Evolutionary conservation across 2,888 invertebrate genomes (phyloP).

Genomic region (Pherbina coryleti): DNA sequence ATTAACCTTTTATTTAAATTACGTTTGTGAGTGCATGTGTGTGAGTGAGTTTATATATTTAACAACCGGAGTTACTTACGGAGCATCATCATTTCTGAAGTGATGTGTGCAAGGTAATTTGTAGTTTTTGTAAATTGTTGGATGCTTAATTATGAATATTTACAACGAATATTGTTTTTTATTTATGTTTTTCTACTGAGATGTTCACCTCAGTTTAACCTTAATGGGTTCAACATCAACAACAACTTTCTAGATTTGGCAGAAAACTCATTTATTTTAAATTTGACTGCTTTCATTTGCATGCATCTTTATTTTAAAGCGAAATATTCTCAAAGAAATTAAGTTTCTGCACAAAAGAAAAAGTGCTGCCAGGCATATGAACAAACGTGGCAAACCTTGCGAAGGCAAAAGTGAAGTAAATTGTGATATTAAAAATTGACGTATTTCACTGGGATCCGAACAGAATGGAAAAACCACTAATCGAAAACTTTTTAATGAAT

Average conservation of each 20-base stretch:
- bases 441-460: not conserved
- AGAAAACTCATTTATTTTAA: conserved; percentile 16
- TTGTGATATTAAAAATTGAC: conserved; percentile 1
- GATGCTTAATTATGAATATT: too few species aligned
- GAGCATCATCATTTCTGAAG: too few species aligned
- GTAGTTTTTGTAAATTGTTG: too few species aligned
- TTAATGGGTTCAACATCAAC: too few species aligned
- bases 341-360: not conserved
- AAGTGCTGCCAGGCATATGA: not conserved
- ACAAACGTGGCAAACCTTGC: not conserved
- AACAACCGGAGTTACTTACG: too few species aligned
- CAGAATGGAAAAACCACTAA: conserved; percentile 11
- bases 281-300: conserved; percentile 12
- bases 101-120: too few species aligned
- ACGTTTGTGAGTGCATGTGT: too few species aligned
- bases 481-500: not conserved
- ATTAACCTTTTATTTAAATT: too few species aligned
- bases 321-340: not conserved
- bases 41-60: too few species aligned
- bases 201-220: too few species aligned
- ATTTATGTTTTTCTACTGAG: too few species aligned
- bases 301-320: not conserved
- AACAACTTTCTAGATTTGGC: not conserved
- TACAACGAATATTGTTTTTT: too few species aligned
- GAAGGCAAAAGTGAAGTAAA: not conserved